Evolutionary conservation across 2,113 vertebrate genomes (phyloP).

Genomic region (Indicator indicator): DNA sequence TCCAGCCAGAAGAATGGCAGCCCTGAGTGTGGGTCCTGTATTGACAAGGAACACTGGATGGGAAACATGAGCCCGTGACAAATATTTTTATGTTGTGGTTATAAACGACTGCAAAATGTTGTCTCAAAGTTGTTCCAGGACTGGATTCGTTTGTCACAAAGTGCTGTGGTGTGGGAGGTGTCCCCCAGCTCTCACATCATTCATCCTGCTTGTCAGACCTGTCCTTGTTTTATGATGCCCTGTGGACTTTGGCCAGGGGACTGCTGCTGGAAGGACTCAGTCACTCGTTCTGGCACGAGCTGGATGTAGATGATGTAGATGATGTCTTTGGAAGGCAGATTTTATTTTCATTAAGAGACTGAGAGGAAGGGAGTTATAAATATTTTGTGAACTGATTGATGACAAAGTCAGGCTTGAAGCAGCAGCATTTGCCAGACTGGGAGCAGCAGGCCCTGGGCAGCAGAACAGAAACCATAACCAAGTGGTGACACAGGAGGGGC

Average conservation of each 20-base stretch:
- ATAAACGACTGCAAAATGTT: background rate
- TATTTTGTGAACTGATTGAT: background rate
- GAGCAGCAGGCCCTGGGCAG: background rate
- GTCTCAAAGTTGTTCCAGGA: background rate
- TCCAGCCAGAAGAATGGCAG: accelerated
- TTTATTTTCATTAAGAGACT: background rate
- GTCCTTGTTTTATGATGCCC: background rate
- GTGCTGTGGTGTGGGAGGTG: background rate
- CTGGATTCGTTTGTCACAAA: background rate
- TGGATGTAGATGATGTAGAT: background rate
- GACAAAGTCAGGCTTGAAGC: background rate
- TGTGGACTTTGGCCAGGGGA: background rate
- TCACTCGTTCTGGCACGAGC: background rate
- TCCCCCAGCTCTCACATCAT: background rate
- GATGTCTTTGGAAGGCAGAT: background rate
- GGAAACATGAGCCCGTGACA: background rate
- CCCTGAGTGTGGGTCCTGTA: background rate
- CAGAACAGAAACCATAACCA: background rate
- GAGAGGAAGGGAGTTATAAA: background rate
- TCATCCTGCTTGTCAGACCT: background rate
- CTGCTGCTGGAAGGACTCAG: background rate
- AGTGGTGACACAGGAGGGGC: background rate
- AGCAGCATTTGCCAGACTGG: background rate
- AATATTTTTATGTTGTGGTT: accelerated
- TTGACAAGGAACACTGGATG: background rate